Conservation (phyloP, 2,888 invertebrate species). For the Cyclophora albipunctata region DNA sequence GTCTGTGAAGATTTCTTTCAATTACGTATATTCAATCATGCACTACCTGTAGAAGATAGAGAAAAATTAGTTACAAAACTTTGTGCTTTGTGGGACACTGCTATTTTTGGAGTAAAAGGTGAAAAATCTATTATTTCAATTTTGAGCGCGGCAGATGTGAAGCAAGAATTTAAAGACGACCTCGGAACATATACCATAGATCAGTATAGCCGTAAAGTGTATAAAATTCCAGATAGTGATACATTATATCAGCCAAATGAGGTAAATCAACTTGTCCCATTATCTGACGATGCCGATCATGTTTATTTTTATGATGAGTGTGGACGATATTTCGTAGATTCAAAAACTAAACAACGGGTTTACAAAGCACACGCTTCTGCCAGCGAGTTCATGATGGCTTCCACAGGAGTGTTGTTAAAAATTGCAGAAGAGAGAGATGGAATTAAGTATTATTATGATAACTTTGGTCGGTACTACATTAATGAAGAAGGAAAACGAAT, state of each 20-base stretch:
- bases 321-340: constrained; percentile 56
- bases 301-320: constrained; percentile 64
- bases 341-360: constrained; percentile 45
- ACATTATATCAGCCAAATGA: constrained; percentile 56
- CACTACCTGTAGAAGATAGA: constrained; percentile 44
- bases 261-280: constrained; percentile 45
- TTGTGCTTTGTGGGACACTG: constrained; percentile 56
- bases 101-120: constrained; percentile 48
- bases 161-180: constrained; percentile 58
- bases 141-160: constrained; percentile 49
- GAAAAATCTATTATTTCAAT: constrained; percentile 61
- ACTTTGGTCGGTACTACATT: constrained; percentile 59
- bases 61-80: constrained; percentile 57
- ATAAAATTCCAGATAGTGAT: constrained; percentile 44
- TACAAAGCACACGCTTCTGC: constrained; percentile 56
- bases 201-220: constrained; percentile 58
- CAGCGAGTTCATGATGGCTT: constrained; percentile 64
- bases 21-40: constrained; percentile 58
- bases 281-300: constrained; percentile 49
- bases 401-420: constrained; percentile 53
- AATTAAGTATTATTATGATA: constrained; percentile 54
- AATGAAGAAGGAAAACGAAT: constrained; percentile 55
- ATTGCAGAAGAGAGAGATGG: constrained; percentile 55
- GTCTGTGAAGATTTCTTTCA: constrained; percentile 55
- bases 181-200: constrained; percentile 56